Evolutionary conservation across 2,888 invertebrate species (phyloP), one percentile per base, ranked within the genome.

Genomic region (Ethmia dodecea): DNA sequence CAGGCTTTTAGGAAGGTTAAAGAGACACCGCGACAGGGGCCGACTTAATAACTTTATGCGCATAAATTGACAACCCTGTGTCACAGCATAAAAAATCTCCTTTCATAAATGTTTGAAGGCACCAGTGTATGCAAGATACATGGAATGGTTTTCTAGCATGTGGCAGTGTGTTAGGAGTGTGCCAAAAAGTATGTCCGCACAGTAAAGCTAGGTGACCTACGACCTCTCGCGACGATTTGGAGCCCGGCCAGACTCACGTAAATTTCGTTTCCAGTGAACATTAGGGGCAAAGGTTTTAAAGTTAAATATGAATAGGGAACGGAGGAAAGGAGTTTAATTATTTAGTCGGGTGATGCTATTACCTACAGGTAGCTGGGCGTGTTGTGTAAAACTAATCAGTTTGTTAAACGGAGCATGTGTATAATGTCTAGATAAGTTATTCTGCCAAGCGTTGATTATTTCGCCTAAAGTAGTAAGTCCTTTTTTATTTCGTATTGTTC

Each of bases 151-250:
- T 22, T 9, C 11, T 26, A 12, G 52, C 52, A 55, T 63, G 55
- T 56, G 59, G 48, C 52, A 28, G 45, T 13, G 28, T 28, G 36
- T 37, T 32, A 46, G 43, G 26, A 6, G 41, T 40, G 52, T 54
- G 59, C 64, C 62, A 68, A 65, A 58, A 70, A 66, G 64, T 70
- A 63, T 66, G 65, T 64, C 58, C 63, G 58, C 62, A 68, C 75
- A 71, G 74, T 73, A 71, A 65, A 63, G 58, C 36, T 64, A 69
- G 69, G 73, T 77, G 74, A 78, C 70, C 70, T 70, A 73, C 41
- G 70, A 63, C 60, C 68, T 56, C 56, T 45, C 60, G 52, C 55
- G 58, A 61, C 64, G 67, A 70, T 71, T 76, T 79, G 79, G 78
- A 73, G 42, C 44, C 48, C 34, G 42, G 76, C 78, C 77, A 79